Evolutionary conservation across 2,113 vertebrate species (phyloP).

Genomic region (Colaptes auratus): DNA sequence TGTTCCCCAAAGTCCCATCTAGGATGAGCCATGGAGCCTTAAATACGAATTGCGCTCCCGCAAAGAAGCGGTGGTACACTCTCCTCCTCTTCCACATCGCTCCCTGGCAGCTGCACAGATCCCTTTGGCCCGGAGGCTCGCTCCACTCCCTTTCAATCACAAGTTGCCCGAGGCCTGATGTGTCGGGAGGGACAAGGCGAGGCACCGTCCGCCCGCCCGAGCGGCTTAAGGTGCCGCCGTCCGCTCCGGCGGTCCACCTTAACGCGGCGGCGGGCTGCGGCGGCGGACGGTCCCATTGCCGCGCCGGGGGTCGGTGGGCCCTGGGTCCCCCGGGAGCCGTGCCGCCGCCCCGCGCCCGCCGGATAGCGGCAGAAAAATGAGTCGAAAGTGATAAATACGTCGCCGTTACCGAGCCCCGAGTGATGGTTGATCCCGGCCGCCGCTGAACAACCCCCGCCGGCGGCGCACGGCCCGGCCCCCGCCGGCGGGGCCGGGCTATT

Average conservation of each 20-base stretch:
- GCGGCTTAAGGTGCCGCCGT: slow-evolving; percentile 28
- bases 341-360: neutral
- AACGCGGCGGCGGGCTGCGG: slow-evolving; percentile 2
- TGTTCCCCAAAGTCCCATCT: accelerated
- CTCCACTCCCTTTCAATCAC: neutral
- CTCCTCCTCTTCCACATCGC: neutral
- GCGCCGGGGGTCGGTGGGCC: neutral
- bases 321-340: neutral
- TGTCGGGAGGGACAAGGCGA: neutral
- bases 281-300: slow-evolving; percentile 50
- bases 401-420: neutral
- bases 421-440: neutral
- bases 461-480: neutral
- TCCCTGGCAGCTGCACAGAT: neutral
- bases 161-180: neutral
- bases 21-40: no score
- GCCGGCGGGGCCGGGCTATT: neutral
- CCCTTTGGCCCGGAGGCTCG: neutral
- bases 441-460: neutral
- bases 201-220: neutral
- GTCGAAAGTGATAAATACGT: neutral
- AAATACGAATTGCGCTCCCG: neutral
- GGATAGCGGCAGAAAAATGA: neutral
- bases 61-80: neutral
- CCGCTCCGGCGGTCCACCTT: slow-evolving; percentile 36